Conservation (phyloP, 2,888 invertebrate species). For the Euzophera pinguis region DNA sequence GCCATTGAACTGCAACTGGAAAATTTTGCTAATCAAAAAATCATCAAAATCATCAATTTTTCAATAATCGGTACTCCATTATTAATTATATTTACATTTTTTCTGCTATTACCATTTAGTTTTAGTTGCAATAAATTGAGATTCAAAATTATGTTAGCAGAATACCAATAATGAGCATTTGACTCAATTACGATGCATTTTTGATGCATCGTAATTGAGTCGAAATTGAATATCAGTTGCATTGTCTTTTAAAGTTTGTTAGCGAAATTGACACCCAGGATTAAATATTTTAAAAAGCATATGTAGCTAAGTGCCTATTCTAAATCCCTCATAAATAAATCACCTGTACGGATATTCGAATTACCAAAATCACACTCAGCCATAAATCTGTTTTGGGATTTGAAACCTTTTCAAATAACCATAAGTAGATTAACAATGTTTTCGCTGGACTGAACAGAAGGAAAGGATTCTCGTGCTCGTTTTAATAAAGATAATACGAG, state of each 20-base stretch:
- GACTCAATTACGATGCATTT: too few species aligned
- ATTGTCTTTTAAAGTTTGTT: slow-evolving; percentile 32
- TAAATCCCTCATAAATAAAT: slow-evolving; percentile 17
- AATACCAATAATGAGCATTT: too few species aligned
- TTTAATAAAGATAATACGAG: too few species aligned
- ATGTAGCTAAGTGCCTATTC: slow-evolving; percentile 17
- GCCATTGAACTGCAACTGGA: too few species aligned
- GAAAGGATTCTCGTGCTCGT: background rate
- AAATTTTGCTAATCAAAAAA: too few species aligned
- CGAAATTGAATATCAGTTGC: background rate
- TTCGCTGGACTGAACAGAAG: background rate
- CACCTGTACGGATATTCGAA: slow-evolving; percentile 13
- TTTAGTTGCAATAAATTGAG: too few species aligned
- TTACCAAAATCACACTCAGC: slow-evolving; percentile 15
- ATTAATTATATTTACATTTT: too few species aligned
- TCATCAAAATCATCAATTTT: too few species aligned
- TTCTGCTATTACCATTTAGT: too few species aligned
- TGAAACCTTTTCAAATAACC: slow-evolving; percentile 11
- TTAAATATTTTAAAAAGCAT: slow-evolving; percentile 31
- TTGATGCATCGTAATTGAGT: background rate
- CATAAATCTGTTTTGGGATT: slow-evolving; percentile 9
- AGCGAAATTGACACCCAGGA: slow-evolving; percentile 31
- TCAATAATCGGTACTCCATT: too few species aligned
- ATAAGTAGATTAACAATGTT: slow-evolving; percentile 9
- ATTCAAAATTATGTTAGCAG: too few species aligned